Base-by-base conservation (phyloP, 2,113 vertebrate species). In the Hippolais icterina region DNA sequence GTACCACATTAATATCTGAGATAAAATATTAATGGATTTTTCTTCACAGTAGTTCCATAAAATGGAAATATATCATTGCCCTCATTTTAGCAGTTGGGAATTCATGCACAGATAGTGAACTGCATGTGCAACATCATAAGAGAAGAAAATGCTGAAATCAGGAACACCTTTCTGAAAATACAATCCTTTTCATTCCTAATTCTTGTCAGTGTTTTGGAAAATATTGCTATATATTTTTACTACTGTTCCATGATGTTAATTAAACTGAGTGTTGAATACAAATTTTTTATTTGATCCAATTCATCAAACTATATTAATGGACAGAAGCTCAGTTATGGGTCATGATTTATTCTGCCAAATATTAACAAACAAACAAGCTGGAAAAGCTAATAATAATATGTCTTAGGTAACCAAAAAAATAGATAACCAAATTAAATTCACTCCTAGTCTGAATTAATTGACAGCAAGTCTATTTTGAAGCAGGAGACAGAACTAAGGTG, bases 381-480 rank as follows among this genome's bases (percentile, higher is more conserved):
- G 23, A 80, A 86, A 90, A 59, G 25, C 21, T 86, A 77, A 77
- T 68, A 68, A 53, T 47, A 63, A 28, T 18, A 88, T 35, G 20
- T 22, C 64, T 68, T 87, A 78, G 82, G 44, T 46, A 85, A 72
- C 11, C 1, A 41, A 47, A 70, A 87, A 66, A 57, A 13, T 0
- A 42, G 12, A 49, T 24, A 91, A 47, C 15, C 5, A 91, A 61
- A 93, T 92, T 42, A 72, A 85, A 65, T 57, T 92, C 27, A 28
- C 15, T 95, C 13, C 46, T 80, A 70, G 41, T 37, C 75, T 80
- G 79, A 76, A 69, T 46, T 93, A 95, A 72, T 54, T 93, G 90
- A 70, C 85, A 92, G 39, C 9, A 80, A 83, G 22, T 63, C 76
- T 84, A 77, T 90, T 95, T 70, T 89, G 59, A 95, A 92, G 60